These are phyloP conservation scores for Pollimyrus isidori DNA, from an alignment of 2,113 vertebrate species.

Conservation along the genomic window DNA sequence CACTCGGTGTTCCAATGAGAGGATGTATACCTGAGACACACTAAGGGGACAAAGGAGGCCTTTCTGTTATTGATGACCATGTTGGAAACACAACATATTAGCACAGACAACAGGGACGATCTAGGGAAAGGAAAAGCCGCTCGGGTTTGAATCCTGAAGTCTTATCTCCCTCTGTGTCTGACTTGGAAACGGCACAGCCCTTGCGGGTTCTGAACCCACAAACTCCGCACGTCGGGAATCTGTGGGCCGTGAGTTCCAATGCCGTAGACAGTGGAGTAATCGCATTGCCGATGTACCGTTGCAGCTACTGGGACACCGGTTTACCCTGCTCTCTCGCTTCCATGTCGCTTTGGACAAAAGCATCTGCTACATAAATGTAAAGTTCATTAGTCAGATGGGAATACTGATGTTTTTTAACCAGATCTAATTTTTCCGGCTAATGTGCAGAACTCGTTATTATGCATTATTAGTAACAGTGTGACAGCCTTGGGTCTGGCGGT, in stretches of 20 bases:
- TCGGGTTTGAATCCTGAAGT: background rate
- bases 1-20: background rate
- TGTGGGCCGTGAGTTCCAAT: background rate
- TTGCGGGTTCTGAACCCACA: background rate
- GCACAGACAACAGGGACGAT: background rate
- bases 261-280: background rate
- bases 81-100: background rate
- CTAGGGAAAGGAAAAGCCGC: background rate
- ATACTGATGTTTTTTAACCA: background rate
- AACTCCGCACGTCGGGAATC: background rate
- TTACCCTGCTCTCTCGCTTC: background rate
- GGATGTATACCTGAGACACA: background rate
- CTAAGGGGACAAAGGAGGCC: background rate
- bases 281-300: background rate
- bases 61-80: conserved; percentile 11
- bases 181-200: background rate
- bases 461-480: background rate
- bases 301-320: background rate
- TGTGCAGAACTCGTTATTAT: background rate
- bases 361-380: background rate
- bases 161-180: background rate
- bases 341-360: background rate
- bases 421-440: background rate
- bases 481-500: conserved; percentile 73
- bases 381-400: background rate